phyloP scores from a whole-genome alignment of 2,888 invertebrate genomes.

The Abscondita cerata region DNA sequence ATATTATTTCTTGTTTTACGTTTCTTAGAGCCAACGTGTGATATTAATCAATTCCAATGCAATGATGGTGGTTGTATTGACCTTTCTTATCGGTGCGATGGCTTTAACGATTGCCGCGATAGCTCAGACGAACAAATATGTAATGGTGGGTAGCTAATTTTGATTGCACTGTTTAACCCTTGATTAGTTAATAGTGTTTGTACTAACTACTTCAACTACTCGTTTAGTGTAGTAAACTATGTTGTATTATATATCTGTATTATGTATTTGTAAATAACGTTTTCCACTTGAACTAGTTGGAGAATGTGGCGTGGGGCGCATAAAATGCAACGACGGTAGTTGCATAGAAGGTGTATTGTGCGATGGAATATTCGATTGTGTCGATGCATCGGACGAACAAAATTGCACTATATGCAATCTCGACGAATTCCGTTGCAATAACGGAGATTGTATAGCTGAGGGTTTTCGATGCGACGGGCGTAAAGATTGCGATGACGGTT shows the following conservation, averaged over 20 bases:
- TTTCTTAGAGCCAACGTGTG: slow-evolving; percentile 60
- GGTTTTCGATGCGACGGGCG: slow-evolving; percentile 68
- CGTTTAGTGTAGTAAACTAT: neutral
- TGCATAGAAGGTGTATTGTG: slow-evolving; percentile 57
- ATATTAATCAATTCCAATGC: slow-evolving; percentile 67
- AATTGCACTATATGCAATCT: slow-evolving; percentile 55
- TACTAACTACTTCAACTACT: neutral
- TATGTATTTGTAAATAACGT: slow-evolving; percentile 15
- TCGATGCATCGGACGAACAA: slow-evolving; percentile 65
- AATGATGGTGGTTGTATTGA: slow-evolving; percentile 67
- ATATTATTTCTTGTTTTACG: slow-evolving; percentile 31
- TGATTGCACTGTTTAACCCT: neutral
- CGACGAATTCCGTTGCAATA: slow-evolving; percentile 63
- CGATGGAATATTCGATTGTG: slow-evolving; percentile 66
- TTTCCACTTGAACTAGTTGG: slow-evolving; percentile 29
- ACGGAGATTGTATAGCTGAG: slow-evolving; percentile 62
- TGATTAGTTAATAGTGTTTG: neutral
- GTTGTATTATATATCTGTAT: neutral
- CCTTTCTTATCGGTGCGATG: slow-evolving; percentile 61
- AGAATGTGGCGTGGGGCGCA: slow-evolving; percentile 21
- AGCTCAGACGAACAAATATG: slow-evolving; percentile 62
- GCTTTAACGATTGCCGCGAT: slow-evolving; percentile 62
- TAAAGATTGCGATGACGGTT: slow-evolving; percentile 67
- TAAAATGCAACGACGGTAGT: slow-evolving; percentile 51
- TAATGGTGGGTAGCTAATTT: slow-evolving; percentile 49